Evolutionary conservation across 2,888 invertebrate genomes (phyloP), one percentile per base, ranked within the genome.

Genomic region (Imbricaverruca yamaguchii): DNA sequence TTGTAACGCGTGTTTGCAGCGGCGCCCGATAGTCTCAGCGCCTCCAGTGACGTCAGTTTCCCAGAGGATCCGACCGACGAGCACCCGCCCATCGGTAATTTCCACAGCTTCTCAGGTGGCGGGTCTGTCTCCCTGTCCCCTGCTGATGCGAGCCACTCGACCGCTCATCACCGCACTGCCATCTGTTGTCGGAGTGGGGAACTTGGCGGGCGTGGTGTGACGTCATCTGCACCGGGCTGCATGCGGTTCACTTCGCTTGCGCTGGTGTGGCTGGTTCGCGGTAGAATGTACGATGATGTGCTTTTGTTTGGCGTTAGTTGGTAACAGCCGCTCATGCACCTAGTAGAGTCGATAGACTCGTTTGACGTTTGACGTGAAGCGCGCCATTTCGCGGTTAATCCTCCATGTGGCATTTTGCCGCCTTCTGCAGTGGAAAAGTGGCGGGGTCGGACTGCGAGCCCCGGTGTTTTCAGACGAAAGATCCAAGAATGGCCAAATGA

Each of bases 41-140:
- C 74, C 55, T 53, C 21, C 15, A 74, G 74, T 55, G 74, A 74
- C 74, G 53, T 55, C 74, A 74, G 74, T 55, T 74, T 53, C 53
- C 74, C 74, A 11, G 74, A 74, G 74, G 74, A 74, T 4, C 15
- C 74, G 9, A 9, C 74, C 74, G 74, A 74, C 13, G 53, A 74
- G 18, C 74, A 53, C 7, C 74, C 55, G 53, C 53, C 74, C 55
- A 74, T 74, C 21, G 74, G 69, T 69, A 69, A 69, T 39, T 39
- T 39, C 39, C 2, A 39, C 39, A 39, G 39, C 69, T 3, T 15
- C n/a, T 23, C n/a, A 8, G n/a, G 7, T 13, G 7, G 25, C 13
- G 12, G 15, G 23, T 15, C 1, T 15, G 4, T 18, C 39, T 39
- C 39, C 11, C 69, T 39, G 2, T n/a, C 63, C 21, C 63, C 63